Evolutionary conservation across 2,888 invertebrate species (phyloP), one percentile per base, ranked within the genome.

Genomic region (Netelia virgata): DNA sequence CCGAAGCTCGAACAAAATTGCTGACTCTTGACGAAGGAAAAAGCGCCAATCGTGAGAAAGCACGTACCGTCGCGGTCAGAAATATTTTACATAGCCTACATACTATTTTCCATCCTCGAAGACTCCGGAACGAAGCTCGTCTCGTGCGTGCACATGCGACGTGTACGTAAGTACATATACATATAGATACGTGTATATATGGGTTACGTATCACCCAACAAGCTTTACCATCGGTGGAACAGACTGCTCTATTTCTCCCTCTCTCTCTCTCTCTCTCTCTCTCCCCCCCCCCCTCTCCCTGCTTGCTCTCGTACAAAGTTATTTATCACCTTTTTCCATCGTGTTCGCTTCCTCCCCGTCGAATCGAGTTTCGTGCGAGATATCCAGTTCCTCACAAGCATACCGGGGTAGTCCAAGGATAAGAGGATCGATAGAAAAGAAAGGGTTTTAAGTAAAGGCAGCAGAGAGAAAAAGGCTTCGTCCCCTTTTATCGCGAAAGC

Each of bases 321-420:
- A 84, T 83, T 85, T 83, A 83, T 78, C 78, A 83, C 84, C 23
- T 72, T 82, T 70, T 78, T 68, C 70, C 61, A 82, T 76, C 80
- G 74, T 70, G 66, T 79, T 75, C 43, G 47, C 72, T 68, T 63
- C 43, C 76, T 83, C 77, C 50, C 59, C 61, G 72, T 86, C 84
- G 83, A 83, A 77, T 84, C 76, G 70, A 41, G 82, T 84, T 84
- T 83, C 57, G 72, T 72, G 18, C 72, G 55, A 73, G 81, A 80
- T 84, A 84, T 80, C 84, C 77, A 80, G 61, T 84, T 76, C 83
- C 74, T 53, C 75, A 18, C 59, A 28, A 36, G 68, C 69, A 50
- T 59, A 57, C 53, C 68, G 66, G 23, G 66, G 23, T 72, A 69
- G 80, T 82, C 69, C 50, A 70, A 72, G 61, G 50, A 63, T 41